Base-by-base conservation (phyloP, 2,888 invertebrate species). In the Leptarthrus brevirostris region DNA sequence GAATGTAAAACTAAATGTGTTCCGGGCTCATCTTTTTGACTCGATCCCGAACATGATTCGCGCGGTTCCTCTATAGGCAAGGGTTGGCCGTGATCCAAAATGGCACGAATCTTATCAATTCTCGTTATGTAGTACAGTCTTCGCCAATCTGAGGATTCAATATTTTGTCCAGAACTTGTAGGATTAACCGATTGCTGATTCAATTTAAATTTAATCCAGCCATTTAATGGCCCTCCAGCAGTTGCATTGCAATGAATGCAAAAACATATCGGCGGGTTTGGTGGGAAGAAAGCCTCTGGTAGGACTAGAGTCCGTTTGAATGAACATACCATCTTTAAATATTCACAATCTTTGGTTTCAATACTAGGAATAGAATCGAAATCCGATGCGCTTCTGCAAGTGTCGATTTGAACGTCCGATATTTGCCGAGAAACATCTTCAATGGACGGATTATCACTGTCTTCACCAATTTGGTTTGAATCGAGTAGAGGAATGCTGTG, bases 161-260 rank as follows among this genome's bases (percentile, higher is more conserved):
- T 76, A 49, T 76, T 78, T 14, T 80, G 78, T 2, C 79, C 78
- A 1, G 78, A 76, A 3, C 79, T 78, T 8, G 80, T 78, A 22
- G 80, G 80, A 75, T 85, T 84, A 0, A 83, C 84, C 0, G 83
- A 81, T 73, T 83, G 83, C 73, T 84, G 84, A 75, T 84, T 84
- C 18, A 85, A 76, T 77, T 83, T 83, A 40, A 85, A 85, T 74
- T 85, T 84, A 1, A 85, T 84, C 85, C 85, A 85, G 30, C 84
- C 82, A 66, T 82, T 81, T 14, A 84, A 76, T 52, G 47, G 22
- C 1, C 70, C 74, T 3, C 40, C 44, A 14, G 79, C 76, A 1
- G 61, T 26, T 26, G 81, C 81, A 75, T 80, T 80, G 69, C 84
- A 84, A 24, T 82, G 80, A 0, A 79, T 54, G 74, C 85, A 85